Conservation (phyloP, 2,113 vertebrate genomes). For the Rissa tridactyla region DNA sequence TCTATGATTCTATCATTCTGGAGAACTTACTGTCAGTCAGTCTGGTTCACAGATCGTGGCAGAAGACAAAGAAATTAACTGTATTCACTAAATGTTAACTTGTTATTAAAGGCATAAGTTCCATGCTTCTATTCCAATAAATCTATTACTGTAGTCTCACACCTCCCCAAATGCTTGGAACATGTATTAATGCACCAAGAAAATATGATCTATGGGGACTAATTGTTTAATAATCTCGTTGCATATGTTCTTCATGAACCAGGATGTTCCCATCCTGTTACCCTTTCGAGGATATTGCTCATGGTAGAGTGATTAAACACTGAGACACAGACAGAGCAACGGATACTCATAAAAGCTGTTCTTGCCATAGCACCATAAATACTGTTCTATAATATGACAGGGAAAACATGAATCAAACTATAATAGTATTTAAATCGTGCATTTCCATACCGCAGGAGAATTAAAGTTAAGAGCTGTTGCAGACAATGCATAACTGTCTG, state of each 20-base stretch:
- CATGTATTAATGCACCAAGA: not conserved
- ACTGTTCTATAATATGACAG: not conserved
- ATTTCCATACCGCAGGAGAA: not conserved
- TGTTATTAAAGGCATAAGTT: not conserved
- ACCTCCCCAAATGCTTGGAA: not conserved
- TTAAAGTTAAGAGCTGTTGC: not conserved
- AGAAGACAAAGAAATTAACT: not conserved
- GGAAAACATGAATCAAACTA: not conserved
- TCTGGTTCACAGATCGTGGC: not conserved
- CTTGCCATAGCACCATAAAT: not conserved
- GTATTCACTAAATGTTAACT: not conserved
- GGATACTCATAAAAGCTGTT: not conserved
- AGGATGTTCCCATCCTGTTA: not conserved
- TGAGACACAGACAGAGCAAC: not conserved
- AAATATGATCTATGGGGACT: not conserved
- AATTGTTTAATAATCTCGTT: constrained; percentile 26
- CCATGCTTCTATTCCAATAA: not conserved
- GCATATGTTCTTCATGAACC: not conserved
- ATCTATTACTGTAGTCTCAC: not conserved
- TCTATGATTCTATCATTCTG: not conserved
- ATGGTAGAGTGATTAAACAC: constrained; percentile 11
- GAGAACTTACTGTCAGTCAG: not conserved
- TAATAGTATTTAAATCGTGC: not conserved
- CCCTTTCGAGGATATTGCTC: not conserved
- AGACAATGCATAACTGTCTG: not conserved